Percentiles rank a stretch among this genome's conserved stretches.
Conservation (phyloP, 2,888 invertebrate species). For the Acanthococcus lagerstroemiae region DNA sequence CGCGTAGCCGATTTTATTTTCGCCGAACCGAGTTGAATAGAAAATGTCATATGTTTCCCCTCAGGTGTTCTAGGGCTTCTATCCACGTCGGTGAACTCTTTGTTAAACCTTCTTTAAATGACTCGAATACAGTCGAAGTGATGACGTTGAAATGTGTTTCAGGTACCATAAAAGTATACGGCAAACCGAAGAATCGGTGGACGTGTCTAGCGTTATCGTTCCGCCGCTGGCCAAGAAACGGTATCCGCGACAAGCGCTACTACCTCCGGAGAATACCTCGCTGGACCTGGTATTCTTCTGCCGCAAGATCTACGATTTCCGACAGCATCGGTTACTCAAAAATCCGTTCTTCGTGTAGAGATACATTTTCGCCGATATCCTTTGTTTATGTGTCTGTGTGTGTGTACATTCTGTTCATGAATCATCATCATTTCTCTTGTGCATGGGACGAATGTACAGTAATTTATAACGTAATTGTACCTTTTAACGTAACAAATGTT, state of each 20-base stretch:
- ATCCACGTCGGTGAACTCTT: too few relatives aligned
- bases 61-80: too few relatives aligned
- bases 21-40: too few relatives aligned
- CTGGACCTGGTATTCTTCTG: conserved; percentile 89
- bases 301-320: conserved; percentile 87
- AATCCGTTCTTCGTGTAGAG: conserved; percentile 39
- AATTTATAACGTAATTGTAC: too few relatives aligned
- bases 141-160: conserved; percentile 2
- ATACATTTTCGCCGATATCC: not conserved
- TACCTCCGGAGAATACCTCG: conserved; percentile 56
- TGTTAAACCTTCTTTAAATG: too few relatives aligned
- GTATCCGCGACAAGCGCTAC: conserved; percentile 49
- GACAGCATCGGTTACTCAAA: conserved; percentile 58
- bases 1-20: too few relatives aligned
- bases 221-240: conserved; percentile 54
- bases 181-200: conserved; percentile 21
- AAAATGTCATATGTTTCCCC: too few relatives aligned
- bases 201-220: conserved; percentile 29
- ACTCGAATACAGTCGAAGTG: too few relatives aligned
- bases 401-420: too few relatives aligned
- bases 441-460: too few relatives aligned
- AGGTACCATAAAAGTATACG: conserved; percentile 27
- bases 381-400: not conserved
- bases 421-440: too few relatives aligned
- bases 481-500: too few relatives aligned